Base-by-base conservation (phyloP, 2,888 invertebrate species). In the Leptinotarsa rubiginosa region DNA sequence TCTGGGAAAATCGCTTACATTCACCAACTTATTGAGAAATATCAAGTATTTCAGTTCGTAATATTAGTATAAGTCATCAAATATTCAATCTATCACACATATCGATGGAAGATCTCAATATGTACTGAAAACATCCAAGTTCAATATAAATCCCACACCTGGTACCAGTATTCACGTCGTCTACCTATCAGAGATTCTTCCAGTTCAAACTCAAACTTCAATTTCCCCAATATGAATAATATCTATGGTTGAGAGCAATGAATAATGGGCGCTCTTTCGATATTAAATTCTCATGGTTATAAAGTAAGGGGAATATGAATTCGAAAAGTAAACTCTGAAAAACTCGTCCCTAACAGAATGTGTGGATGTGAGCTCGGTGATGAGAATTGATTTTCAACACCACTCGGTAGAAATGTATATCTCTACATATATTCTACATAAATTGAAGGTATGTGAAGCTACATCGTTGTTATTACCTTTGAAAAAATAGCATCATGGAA, bases 271-370 rank as follows among this genome's bases (percentile, higher is more conserved):
- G 73, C 67, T 65, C 69, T 68, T 68, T 73, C 75, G 73, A 76
- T 76, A 76, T 76, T 76, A 71, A 76, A 76, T 76, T 76, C 73
- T 73, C 68, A 68, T 70, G 62, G 73, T 73, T 73, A 75, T 70
- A 52, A 65, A 73, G 70, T 49, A 67, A 72, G 70, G 65, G 41
- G 65, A 76, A 73, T 70, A 65, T 75, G 54, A 69, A 72, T 75
- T 72, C 62, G 64, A 59, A 20, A 31, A n/a, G 69, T 70, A 64
- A 31, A 72, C 72, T 72, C 69, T 65, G 25, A 41, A 41, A 65
- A 69, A 56, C 62, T 56, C 49, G 59, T 59, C 66, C 69, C 41
- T 41, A 41, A 72, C 47, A 47, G 67, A 59, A 49, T 12, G 15
- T n/a, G 67, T 50, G 41, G 50, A 71, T 41, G 12, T 56, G 25